These are phyloP conservation scores for Crocallis elinguaria DNA, from an alignment of 2,888 invertebrate genomes.

Conservation along the genomic window DNA sequence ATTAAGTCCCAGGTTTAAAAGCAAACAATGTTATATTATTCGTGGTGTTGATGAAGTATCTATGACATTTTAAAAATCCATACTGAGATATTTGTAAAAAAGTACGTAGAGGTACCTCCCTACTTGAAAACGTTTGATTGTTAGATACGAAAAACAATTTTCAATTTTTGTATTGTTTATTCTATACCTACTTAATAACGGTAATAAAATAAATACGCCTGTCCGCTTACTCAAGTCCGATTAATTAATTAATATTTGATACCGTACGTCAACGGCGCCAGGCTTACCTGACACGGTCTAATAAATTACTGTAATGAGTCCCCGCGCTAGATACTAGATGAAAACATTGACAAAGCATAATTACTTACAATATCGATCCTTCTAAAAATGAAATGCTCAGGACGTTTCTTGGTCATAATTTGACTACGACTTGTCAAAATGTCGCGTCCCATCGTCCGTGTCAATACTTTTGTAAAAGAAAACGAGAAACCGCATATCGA, in stretches of 20 bases:
- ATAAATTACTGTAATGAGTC: conserved; percentile 46
- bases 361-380: conserved; percentile 23
- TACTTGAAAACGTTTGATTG: no score
- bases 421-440: conserved; percentile 31
- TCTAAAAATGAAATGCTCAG: not conserved
- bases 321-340: not conserved
- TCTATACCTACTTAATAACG: not conserved
- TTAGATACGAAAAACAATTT: no score
- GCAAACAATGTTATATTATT: no score
- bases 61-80: no score
- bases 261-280: not conserved
- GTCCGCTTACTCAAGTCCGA: not conserved
- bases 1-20: no score
- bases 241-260: conserved; percentile 21
- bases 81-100: no score
- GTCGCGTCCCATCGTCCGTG: conserved; percentile 49
- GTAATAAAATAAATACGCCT: not conserved
- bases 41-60: no score
- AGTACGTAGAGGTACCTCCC: no score
- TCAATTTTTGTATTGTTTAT: no score
- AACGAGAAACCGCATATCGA: conserved; percentile 48
- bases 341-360: conserved; percentile 24
- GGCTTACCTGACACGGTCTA: conserved; percentile 25
- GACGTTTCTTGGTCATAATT: not conserved
- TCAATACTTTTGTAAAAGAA: conserved; percentile 55